phyloP scores from a whole-genome alignment of 2,113 vertebrate species.

The Galeopterus variegatus region DNA sequence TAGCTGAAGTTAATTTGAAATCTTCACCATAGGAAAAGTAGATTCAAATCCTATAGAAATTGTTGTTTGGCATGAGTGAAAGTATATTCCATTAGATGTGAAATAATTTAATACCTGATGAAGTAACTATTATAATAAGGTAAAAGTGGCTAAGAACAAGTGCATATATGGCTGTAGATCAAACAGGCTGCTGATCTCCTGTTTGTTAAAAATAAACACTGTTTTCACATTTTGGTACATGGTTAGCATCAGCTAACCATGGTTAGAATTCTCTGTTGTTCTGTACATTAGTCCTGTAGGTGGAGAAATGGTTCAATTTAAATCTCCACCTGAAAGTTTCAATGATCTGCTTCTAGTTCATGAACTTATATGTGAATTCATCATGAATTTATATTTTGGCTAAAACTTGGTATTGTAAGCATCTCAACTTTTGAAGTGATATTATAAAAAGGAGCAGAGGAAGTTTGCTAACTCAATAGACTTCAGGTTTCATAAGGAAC shows the following conservation, averaged over 20 bases:
- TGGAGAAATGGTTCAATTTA: slow-evolving; percentile 61
- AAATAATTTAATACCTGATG: neutral
- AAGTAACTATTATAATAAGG: neutral
- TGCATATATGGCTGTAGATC: neutral
- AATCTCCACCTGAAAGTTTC: neutral
- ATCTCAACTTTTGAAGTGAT: neutral
- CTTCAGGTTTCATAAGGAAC: slow-evolving; percentile 4
- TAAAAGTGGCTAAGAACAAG: neutral
- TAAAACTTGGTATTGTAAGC: neutral
- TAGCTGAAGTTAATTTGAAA: slow-evolving; percentile 39
- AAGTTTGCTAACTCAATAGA: slow-evolving; percentile 2
- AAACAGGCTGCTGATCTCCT: neutral
- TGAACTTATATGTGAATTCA: neutral
- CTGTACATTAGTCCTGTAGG: neutral
- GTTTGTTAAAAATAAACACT: neutral
- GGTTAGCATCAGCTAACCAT: neutral
- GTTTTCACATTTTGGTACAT: neutral
- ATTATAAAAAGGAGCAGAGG: slow-evolving; percentile 16
- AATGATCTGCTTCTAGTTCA: neutral
- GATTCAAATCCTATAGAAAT: slow-evolving; percentile 53
- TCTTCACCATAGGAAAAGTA: slow-evolving; percentile 5
- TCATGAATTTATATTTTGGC: slow-evolving; percentile 41
- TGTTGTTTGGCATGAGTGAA: slow-evolving; percentile 30
- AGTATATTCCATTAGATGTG: neutral
- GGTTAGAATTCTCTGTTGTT: neutral